Evolutionary conservation across 2,797 vertebrate genomes (phyloP).

Genomic region (Tadarida brasiliensis): DNA sequence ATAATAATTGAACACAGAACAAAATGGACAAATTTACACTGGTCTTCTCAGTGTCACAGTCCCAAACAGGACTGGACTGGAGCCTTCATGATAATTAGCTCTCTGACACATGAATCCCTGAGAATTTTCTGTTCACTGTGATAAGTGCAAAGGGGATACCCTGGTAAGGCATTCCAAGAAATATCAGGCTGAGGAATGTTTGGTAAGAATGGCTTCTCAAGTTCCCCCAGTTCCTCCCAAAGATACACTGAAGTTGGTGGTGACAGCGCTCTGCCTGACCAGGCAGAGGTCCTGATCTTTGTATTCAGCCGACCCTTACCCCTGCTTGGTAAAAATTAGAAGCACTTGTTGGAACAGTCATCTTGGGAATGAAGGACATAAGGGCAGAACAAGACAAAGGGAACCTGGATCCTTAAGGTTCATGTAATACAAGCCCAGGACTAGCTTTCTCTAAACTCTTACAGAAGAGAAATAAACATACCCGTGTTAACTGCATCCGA

Average conservation of each 20-base stretch:
- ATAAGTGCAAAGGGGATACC: background rate
- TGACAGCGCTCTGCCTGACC: background rate
- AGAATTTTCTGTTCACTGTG: background rate
- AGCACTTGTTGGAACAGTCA: background rate
- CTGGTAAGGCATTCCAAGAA: background rate
- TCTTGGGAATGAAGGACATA: background rate
- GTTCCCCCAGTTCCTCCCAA: background rate
- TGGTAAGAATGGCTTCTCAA: background rate
- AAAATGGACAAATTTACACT: background rate
- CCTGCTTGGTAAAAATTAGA: background rate
- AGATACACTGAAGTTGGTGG: background rate
- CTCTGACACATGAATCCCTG: background rate
- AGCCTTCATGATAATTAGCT: background rate
- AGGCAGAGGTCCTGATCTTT: background rate
- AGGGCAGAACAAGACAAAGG: background rate
- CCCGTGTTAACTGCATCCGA: background rate
- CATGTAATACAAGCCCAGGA: background rate
- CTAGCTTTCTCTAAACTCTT: background rate
- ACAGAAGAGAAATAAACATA: background rate
- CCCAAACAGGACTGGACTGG: no score
- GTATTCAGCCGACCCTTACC: no score
- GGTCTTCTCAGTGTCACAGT: background rate
- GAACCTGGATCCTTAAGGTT: background rate
- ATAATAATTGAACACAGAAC: background rate
- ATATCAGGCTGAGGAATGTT: background rate